Conservation (phyloP, 2,113 vertebrate species). For the Lates calcarifer region DNA sequence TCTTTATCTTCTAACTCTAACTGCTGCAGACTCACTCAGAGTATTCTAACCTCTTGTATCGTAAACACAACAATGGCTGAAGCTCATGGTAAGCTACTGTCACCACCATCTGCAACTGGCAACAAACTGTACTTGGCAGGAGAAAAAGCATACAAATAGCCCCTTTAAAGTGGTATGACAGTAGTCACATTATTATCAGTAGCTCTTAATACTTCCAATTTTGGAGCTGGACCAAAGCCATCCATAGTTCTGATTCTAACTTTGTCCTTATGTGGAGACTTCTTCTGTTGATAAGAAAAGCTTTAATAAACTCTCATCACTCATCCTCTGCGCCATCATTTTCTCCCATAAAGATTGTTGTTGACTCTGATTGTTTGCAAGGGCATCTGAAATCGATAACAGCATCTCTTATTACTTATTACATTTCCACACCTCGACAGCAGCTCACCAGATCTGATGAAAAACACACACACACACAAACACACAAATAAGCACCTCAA, state of each 20-base stretch:
- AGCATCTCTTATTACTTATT: slow-evolving; percentile 58
- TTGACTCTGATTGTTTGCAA: slow-evolving; percentile 72
- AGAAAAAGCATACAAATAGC: no score
- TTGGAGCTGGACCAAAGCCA: no score
- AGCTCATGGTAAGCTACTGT: no score
- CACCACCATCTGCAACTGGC: no score
- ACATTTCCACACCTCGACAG: slow-evolving; percentile 65
- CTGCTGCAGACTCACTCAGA: no score
- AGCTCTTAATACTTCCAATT: no score
- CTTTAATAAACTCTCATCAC: slow-evolving; percentile 24
- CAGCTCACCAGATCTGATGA: slow-evolving; percentile 36
- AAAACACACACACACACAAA: slow-evolving; percentile 19
- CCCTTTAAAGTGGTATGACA: no score
- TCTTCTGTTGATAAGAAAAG: background rate
- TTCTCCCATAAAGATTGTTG: slow-evolving; percentile 41
- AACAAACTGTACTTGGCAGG: no score
- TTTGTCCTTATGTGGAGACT: background rate
- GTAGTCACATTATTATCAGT: no score
- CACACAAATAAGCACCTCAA: slow-evolving; percentile 67
- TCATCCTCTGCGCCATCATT: slow-evolving; percentile 29
- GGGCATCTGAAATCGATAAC: slow-evolving; percentile 69
- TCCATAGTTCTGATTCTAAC: background rate
- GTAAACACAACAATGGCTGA: no score
- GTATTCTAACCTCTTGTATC: no score
- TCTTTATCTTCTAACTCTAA: no score